Evolutionary conservation across 2,888 invertebrate genomes (phyloP).

Genomic region (Auanema freiburgensis): DNA sequence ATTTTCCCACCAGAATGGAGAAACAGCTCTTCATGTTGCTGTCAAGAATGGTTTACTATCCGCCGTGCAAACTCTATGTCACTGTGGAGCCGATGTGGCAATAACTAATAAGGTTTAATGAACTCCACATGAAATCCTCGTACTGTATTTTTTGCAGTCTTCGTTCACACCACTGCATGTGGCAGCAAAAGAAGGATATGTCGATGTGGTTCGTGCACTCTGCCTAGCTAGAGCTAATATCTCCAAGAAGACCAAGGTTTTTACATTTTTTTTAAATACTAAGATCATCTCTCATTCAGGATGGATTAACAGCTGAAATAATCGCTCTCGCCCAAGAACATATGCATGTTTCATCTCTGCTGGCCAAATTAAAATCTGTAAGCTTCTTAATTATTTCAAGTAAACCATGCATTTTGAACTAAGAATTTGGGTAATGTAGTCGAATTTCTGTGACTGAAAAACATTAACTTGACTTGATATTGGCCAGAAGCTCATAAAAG

Average conservation of each 20-base stretch:
- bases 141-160: constrained; percentile 48
- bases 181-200: constrained; percentile 76
- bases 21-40: constrained; percentile 73
- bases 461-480: not conserved
- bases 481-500: not conserved
- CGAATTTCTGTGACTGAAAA: not conserved
- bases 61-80: constrained; percentile 72
- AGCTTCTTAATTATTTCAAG: constrained; percentile 46
- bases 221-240: constrained; percentile 75
- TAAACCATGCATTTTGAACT: not conserved
- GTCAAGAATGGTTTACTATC: constrained; percentile 70
- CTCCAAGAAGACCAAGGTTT: constrained; percentile 30
- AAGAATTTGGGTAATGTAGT: not conserved
- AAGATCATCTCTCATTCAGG: constrained; percentile 63
- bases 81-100: constrained; percentile 73
- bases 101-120: constrained; percentile 69
- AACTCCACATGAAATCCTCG: not conserved
- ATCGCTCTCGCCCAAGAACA: constrained; percentile 78
- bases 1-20: constrained; percentile 67
- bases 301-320: constrained; percentile 77
- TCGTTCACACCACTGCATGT: constrained; percentile 73
- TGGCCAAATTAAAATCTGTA: constrained; percentile 74
- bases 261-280: constrained; percentile 6
- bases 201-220: constrained; percentile 75
- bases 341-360: constrained; percentile 74